phyloP scores from a whole-genome alignment of 2,888 invertebrate genomes.

The Tenthredo distinguenda region DNA sequence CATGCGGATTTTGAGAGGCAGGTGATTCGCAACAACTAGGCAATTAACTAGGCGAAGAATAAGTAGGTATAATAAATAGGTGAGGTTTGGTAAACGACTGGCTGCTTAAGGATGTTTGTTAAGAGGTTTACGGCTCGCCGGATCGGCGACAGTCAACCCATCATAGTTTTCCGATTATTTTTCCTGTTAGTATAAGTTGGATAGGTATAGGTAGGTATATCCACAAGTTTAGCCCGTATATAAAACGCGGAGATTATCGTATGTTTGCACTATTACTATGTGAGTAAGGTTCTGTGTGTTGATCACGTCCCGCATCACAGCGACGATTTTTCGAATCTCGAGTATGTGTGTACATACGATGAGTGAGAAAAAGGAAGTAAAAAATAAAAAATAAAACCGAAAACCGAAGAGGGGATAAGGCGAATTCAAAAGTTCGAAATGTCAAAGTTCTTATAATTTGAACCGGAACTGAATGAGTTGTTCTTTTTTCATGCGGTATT shows the following conservation, averaged over 20 bases:
- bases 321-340: background rate
- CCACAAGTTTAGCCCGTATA: background rate
- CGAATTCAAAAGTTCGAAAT: background rate
- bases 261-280: slow-evolving; percentile 2
- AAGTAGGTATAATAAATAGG: background rate
- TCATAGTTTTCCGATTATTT: background rate
- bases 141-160: background rate
- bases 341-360: background rate
- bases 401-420: background rate
- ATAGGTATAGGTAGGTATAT: background rate
- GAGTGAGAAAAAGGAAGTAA: background rate
- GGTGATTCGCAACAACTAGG: background rate
- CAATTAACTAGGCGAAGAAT: background rate
- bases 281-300: background rate
- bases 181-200: background rate
- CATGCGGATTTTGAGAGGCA: background rate
- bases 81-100: background rate
- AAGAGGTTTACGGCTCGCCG: background rate
- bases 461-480: background rate
- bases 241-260: background rate
- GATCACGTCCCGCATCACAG: background rate
- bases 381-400: background rate
- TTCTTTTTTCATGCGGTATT: too few species aligned
- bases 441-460: background rate
- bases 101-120: background rate